A percentile compares a stretch with the other conserved stretches of the same genome.
These are phyloP conservation scores for Drosophila punjabiensis DNA, from an alignment of 1,140 invertebrate genomes.

Conservation along the genomic window DNA sequence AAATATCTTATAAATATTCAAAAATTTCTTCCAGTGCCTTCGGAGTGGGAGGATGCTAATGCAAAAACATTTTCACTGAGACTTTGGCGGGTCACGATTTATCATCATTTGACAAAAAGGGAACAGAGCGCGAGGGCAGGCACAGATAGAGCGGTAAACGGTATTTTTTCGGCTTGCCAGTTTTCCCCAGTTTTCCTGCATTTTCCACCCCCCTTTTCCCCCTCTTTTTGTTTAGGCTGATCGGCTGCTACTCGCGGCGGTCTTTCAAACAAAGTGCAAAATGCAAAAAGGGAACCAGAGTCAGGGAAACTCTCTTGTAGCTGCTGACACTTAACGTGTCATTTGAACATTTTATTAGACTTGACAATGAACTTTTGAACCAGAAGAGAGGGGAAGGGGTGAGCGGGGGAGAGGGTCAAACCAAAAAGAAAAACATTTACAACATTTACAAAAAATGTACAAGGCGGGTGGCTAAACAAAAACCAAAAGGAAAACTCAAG, in stretches of 20 bases:
- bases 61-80: constrained; percentile 70
- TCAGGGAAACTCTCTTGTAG: constrained; percentile 57
- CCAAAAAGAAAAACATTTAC: constrained; percentile 36
- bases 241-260: constrained; percentile 39
- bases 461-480: constrained; percentile 37
- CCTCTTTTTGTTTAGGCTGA: constrained; percentile 7
- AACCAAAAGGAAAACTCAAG: constrained; percentile 22
- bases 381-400: not conserved
- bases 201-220: constrained; percentile 7
- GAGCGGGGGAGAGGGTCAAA: constrained; percentile 5
- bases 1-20: not conserved
- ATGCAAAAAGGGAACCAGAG: constrained; percentile 33
- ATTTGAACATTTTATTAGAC: constrained; percentile 82
- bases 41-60: constrained; percentile 29
- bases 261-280: constrained; percentile 49
- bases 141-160: constrained; percentile 41
- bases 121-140: constrained; percentile 40
- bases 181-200: constrained; percentile 36
- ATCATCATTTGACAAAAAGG: constrained; percentile 83
- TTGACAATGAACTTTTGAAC: constrained; percentile 83
- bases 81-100: constrained; percentile 75
- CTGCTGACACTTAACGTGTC: constrained; percentile 80
- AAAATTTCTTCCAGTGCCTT: constrained; percentile 4
- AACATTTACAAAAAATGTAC: constrained; percentile 5
- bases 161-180: constrained; percentile 53